Base-by-base conservation (phyloP, 2,888 invertebrate species). In the Noctuana brunneofusca region DNA sequence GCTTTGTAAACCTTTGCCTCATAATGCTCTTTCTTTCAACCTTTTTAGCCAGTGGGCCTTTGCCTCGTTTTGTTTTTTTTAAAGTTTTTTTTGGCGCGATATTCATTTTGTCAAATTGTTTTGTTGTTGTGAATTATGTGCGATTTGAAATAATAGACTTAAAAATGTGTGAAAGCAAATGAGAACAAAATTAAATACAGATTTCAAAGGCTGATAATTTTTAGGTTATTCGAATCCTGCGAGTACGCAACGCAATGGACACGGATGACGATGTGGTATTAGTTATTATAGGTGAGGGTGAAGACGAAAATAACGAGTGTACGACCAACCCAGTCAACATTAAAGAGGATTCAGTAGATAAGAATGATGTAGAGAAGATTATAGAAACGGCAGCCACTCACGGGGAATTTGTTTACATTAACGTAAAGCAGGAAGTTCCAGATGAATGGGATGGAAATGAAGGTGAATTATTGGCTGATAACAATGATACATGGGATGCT, bases 201-300 rank as follows among this genome's bases (percentile, higher is more conserved):
- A n/a, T n/a, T n/a, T n/a, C n/a, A n/a, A n/a, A n/a, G n/a, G n/a
- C n/a, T n/a, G 2, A 18, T 18, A 9, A 22, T 24, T 60, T 60
- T 53, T 48, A 60, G 59, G 53, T 48, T 46, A 32, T 9, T 24
- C 4, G 16, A 35, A 35, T 12, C 5, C 12, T 46, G 46, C 16
- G n/a, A n/a, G n/a, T n/a, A n/a, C n/a, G 18, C 20, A 16, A 24
- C 38, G 18, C 32, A 63, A 75, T 78, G 75, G 75, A 76, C 27
- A 66, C 71, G 4, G 76, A 79, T 6, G 81, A 80, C 48, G 81
- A 80, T 49, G 73, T 76, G 68, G 68, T 78, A 66, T 67, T 83
- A 60, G 73, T 83, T 53, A 77, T 82, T 49, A 67, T 80, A 14
- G 78, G 70, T 3, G 76, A 81, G 50, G 70, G 71, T 9, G 70